Evolutionary conservation across 2,888 invertebrate genomes (phyloP), one percentile per base, ranked within the genome.

Genomic region (Campoplex capitator): DNA sequence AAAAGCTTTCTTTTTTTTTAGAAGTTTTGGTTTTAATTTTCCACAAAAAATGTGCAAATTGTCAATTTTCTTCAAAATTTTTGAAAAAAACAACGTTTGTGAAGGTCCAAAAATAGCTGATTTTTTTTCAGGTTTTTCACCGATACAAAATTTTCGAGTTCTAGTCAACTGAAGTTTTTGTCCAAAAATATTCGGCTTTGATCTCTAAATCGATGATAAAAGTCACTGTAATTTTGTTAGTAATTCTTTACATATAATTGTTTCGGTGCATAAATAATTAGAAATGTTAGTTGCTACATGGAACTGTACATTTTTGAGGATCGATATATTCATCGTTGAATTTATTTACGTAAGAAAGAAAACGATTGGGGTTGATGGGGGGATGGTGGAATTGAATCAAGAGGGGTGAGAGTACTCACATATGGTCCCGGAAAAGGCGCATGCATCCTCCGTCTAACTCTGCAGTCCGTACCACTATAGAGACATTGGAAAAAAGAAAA

Each of bases 401-500:
- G 90, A 91, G 91, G 92, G 90, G 90, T 91, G 89, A 92, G 88
- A 92, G 92, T 94, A 94, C 94, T 94, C 93, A 94, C 94, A 91
- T 93, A 93, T 94, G 94, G 93, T 94, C 94, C 94, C 93, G 93
- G 94, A 93, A 92, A 94, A 94, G 94, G 94, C 93, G 94, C 94
- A 94, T 94, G 94, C 94, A 94, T 94, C 94, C 94, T 94, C 94
- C 94, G 94, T 94, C 94, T 94, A 94, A 94, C 94, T 94, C 94
- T 94, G 94, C 94, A 94, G 94, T 94, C 94, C 94, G 94, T 94
- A 94, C 94, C 94, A 94, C 94, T 94, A 80, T 80, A 94, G 91
- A 94, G 93, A 94, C 91, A 94, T 93, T 89, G 94, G 93, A 93
- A 91, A 89, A 91, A 91, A 89, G 87, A 88, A 88, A 90, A 86